Conservation (phyloP, 2,797 vertebrate genomes). For the Eulemur rubriventer region DNA sequence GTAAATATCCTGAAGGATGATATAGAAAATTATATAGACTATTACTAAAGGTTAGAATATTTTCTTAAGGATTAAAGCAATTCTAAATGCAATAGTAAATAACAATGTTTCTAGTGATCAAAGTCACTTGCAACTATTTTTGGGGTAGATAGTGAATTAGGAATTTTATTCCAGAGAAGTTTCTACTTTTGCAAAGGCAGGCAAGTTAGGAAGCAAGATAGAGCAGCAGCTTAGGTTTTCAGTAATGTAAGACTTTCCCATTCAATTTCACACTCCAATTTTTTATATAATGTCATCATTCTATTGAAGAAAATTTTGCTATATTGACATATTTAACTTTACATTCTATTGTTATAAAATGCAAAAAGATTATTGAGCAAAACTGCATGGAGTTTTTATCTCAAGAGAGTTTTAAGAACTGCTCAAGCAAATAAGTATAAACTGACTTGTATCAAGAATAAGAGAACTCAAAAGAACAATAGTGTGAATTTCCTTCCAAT, state of each 20-base stretch:
- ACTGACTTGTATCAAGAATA: background rate
- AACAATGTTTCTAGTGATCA: background rate
- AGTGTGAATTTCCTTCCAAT: background rate
- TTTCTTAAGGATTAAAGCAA: background rate
- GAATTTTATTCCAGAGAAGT: background rate
- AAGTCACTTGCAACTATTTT: background rate
- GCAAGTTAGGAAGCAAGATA: background rate
- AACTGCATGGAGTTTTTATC: background rate
- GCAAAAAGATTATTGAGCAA: background rate
- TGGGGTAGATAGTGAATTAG: background rate
- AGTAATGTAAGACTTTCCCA: background rate
- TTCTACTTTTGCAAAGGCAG: background rate
- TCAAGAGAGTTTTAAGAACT: background rate
- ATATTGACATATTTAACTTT: background rate
- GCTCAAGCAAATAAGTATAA: background rate
- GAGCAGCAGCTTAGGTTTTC: background rate
- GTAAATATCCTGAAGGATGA: background rate
- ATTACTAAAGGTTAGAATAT: background rate
- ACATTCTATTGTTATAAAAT: background rate
- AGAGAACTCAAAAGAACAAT: background rate
- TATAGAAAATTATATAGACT: background rate
- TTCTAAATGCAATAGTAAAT: conserved; percentile 11
- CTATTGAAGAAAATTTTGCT: background rate
- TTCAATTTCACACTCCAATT: background rate
- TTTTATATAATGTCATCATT: background rate